These are phyloP conservation scores for Poecilia gillii DNA, from an alignment of 2,797 vertebrate species.

Conservation along the genomic window DNA sequence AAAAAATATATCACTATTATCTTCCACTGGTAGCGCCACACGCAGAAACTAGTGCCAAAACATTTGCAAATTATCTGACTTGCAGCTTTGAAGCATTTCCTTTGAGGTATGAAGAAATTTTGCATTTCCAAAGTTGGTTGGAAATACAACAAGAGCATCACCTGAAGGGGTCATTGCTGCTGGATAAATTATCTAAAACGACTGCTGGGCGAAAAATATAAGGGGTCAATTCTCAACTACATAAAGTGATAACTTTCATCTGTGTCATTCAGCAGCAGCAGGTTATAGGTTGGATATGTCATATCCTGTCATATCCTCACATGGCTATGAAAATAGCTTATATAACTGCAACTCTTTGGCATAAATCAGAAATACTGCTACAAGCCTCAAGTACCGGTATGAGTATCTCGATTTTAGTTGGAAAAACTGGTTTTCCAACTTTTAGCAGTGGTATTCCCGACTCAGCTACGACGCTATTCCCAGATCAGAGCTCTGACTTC, in stretches of 20 bases:
- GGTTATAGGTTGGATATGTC: background rate
- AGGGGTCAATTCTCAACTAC: background rate
- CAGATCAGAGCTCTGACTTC: constrained; percentile 4
- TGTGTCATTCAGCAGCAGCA: background rate
- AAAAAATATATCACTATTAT: background rate
- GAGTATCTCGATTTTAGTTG: background rate
- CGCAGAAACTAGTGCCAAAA: background rate
- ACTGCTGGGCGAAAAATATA: background rate
- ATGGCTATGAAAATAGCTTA: background rate
- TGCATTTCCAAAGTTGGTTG: background rate
- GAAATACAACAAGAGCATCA: background rate
- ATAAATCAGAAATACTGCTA: background rate
- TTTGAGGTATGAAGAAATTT: background rate
- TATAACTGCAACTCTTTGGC: background rate
- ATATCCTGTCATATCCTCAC: background rate
- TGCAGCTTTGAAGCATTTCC: background rate
- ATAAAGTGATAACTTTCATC: background rate
- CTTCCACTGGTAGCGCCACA: background rate
- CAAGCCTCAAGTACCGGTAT: background rate
- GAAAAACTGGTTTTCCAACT: background rate
- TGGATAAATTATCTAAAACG: background rate
- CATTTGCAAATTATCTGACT: background rate
- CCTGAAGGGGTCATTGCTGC: background rate
- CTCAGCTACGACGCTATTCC: background rate
- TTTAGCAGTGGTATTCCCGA: background rate